Base-by-base conservation (phyloP, 2,113 vertebrate genomes). In the Galbula dea region DNA sequence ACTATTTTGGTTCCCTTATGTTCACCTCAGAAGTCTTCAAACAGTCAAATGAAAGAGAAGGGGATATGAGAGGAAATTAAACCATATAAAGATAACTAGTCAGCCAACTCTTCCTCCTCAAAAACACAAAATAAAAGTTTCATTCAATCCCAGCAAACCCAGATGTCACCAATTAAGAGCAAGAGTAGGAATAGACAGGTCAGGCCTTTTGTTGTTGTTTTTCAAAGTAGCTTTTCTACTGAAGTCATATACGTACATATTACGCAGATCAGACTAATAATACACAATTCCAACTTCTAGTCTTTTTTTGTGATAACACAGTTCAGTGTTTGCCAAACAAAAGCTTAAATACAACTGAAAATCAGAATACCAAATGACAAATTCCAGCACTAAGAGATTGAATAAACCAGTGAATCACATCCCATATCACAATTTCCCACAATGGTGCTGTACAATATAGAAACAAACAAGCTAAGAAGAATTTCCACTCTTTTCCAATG, bases 91-190 rank as follows among this genome's bases (percentile, higher is more conserved):
- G 95, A 90, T 89, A 95, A 86, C 72, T 67, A 91, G 51, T 62
- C 92, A 83, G 89, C 84, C 94, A 93, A 96, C 66, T 94, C 88
- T 92, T 94, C 89, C 89, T 93, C 77, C 83, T 96, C 93, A 94
- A 52, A 96, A 94, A 75, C 91, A 94, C 90, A 94, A 95, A 97
- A 95, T 93, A 93, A 96, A 97, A 96, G 86, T 96, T 94, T 93
- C 63, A 89, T 89, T 94, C 59, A 88, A 77, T 88, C 90, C 74
- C 67, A 78, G 24, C 52, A 84, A 89, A 65, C 61, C 80, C 93
- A 96, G 85, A 96, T 95, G 93, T 94, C 77, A 61, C 41, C 80
- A 95, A 94, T 96, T 97, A 96, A 88, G 79, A 88, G 36, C 59
- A 88, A 94, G 96, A 89, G 89, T 75, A 89, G 79, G 78, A 94